Conservation (phyloP, 2,888 invertebrate genomes). For the Acronicta leporina region DNA sequence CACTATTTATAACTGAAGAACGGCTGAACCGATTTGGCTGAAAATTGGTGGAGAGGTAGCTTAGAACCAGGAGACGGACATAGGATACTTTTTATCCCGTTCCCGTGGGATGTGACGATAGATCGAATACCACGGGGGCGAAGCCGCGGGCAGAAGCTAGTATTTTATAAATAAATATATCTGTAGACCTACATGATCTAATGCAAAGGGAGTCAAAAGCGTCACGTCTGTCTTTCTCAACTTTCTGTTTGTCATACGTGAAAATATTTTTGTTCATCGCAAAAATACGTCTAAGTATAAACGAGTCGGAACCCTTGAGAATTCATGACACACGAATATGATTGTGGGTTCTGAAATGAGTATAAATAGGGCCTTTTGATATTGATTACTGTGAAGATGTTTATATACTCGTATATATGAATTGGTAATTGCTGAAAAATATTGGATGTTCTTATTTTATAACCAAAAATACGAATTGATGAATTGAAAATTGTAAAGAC, state of each 20-base stretch:
- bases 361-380: constrained; percentile 17
- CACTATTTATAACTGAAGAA: too few species aligned
- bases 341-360: constrained; percentile 27
- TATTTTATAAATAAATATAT: constrained; percentile 27
- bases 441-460: not conserved
- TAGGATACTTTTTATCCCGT: too few species aligned
- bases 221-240: constrained; percentile 32
- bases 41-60: too few species aligned
- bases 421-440: not conserved
- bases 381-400: not conserved
- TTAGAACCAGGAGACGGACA: too few species aligned
- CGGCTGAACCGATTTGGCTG: too few species aligned
- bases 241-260: constrained; percentile 34
- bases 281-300: constrained; percentile 22
- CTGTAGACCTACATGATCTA: constrained; percentile 32
- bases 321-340: constrained; percentile 22
- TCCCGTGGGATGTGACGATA: too few species aligned
- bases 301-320: constrained; percentile 27
- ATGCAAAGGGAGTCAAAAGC: constrained; percentile 40
- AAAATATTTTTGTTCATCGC: constrained; percentile 33
- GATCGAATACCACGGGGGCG: too few species aligned
- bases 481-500: too few species aligned
- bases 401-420: constrained; percentile 9
- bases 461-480: too few species aligned
- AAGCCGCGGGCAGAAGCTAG: too few species aligned